Conservation (phyloP, 2,888 invertebrate genomes). For the Ophion costatus region DNA sequence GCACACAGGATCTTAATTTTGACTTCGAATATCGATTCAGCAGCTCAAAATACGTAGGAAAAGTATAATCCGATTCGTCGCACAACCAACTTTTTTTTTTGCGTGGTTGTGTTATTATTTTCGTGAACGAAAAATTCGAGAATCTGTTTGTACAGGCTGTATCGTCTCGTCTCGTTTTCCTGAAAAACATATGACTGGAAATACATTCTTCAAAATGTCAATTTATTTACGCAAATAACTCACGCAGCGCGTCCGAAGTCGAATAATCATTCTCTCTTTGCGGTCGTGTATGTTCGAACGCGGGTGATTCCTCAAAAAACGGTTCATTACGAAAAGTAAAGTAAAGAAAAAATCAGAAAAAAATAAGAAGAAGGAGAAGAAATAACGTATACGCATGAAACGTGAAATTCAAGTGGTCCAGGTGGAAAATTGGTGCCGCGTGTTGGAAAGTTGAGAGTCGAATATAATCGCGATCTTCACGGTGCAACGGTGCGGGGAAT, state of each 20-base stretch:
- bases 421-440: neutral
- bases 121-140: too few relatives aligned
- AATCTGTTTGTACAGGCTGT: too few relatives aligned
- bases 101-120: too few relatives aligned
- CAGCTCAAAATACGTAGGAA: too few relatives aligned
- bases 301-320: neutral
- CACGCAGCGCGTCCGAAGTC: neutral
- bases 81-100: too few relatives aligned
- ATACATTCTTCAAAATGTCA: neutral
- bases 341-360: too few relatives aligned
- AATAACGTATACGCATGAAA: neutral
- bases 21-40: too few relatives aligned
- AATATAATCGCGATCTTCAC: slow-evolving; percentile 26
- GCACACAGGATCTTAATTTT: too few relatives aligned
- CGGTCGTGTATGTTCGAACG: neutral
- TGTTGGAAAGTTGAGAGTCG: slow-evolving; percentile 44
- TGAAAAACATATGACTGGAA: neutral
- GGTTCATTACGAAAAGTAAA: neutral
- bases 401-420: slow-evolving; percentile 22
- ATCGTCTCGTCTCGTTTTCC: too few relatives aligned
- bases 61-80: too few relatives aligned
- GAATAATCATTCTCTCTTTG: neutral
- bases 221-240: neutral
- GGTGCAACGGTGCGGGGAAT: neutral
- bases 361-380: too few relatives aligned